Base-by-base conservation (phyloP, 1,140 invertebrate species). In the Lordiphosa clarofinis region DNA sequence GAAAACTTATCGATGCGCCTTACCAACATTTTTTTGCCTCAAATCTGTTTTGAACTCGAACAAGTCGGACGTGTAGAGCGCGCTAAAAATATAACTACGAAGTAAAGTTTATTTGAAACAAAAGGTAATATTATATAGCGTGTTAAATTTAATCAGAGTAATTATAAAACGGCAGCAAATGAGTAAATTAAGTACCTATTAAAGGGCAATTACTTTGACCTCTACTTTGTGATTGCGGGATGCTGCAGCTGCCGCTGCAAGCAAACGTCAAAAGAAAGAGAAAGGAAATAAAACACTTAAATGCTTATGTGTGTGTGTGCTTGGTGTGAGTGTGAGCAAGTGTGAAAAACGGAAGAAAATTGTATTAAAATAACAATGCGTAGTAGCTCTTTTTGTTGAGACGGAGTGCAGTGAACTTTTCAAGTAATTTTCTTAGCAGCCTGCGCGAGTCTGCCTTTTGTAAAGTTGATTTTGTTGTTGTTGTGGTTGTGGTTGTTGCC, bases 381-480 rank as follows among this genome's bases (percentile, higher is more conserved):
- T 36, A 15, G 42, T 31, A 33, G 43, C 31, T 47, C 42, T 43
- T 50, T 39, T 35, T 53, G 47, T 28, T 37, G 38, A 13, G 33
- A 19, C 31, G 12, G 33, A 82, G 76, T 64, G 59, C 76, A 82
- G 54, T 82, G 78, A 82, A 72, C 75, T 60, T 59, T 63, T 70
- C 42, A 54, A 58, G 63, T 56, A 28, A 38, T 37, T 54, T 47
- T 33, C 5, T 50, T 50, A 56, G 28, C 28, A 46, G 19, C 48
- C 53, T 49, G 12, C 53, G 12, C 53, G 9, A 7, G 33, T 28
- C 11, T 46, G 36, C 11, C 21, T 10, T 55, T 28, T 38, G 12
- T 53, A n/a, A 39, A 39, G 19, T 52, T 21, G 15, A 3, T 13
- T 13, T 52, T 40, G 21, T 59, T 67, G 38, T 62, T 62, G n/a